Evolutionary conservation across 2,113 vertebrate genomes (phyloP), one percentile per base, ranked within the genome.

Genomic region (Neolamprologus sp.): DNA sequence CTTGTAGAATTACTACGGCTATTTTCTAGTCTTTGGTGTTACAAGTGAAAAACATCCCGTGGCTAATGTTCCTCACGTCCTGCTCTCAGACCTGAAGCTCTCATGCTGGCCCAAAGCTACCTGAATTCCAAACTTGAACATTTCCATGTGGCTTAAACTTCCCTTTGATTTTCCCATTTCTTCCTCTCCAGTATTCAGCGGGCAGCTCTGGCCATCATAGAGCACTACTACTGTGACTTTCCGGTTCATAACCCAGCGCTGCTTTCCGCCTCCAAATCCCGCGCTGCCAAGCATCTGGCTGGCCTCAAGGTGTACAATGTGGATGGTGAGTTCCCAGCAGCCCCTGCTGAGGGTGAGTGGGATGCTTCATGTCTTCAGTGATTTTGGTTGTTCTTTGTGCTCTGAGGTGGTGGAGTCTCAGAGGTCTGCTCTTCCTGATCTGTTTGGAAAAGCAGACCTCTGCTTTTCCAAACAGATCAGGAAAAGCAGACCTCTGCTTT

Each of bases 211-310:
- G 96, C 97, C 91, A 95, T 99, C 93, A 90, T 99, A 85, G 97
- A 99, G 94, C 97, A 98, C 89, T 99, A 99, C 96, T 98, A 99
- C 94, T 97, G 96, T 82, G 98, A 99, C 94, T 99, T 99, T 95
- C 95, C 97, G 4, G 96, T 98, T 94, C 97, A 98, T 88, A 98
- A 99, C 91, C 97, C 98, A 2, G 96, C 97, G 16, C 91, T 98
- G 91, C 95, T 97, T 51, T 97, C 97, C n/a, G 97, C 97, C 87
- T 97, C 97, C 89, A 98, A 98, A 81, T 97, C 97, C 58, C 95
- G 97, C 3, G 96, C 97, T 7, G 96, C 97, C 88, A 98, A 98
- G 57, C 97, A 98, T 92, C 97, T 97, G 96, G 97, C 97, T 1
- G 98, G 97, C 45, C 97, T 98, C 83, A 98, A 98, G 91, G 97